Percentiles rank a stretch among this genome's conserved stretches.
Evolutionary conservation across 2,113 vertebrate species (phyloP).

Genomic region (Solenodon paradoxus): DNA sequence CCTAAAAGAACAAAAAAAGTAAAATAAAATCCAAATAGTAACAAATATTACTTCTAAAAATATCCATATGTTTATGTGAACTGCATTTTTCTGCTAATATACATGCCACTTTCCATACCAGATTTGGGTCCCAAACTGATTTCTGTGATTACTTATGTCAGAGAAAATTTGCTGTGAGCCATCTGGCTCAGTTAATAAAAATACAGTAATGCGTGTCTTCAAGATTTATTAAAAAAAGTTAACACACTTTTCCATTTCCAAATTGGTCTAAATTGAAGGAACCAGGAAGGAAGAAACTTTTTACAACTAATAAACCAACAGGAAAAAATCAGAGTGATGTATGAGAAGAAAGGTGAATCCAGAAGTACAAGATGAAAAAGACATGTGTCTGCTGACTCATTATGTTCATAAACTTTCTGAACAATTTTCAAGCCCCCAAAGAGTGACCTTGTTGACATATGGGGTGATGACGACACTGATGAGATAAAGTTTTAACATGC

Average conservation of each 20-base stretch:
- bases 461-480: background rate
- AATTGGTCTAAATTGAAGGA: slow-evolving; percentile 60
- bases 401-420: background rate
- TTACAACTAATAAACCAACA: slow-evolving; percentile 48
- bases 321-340: slow-evolving; percentile 9
- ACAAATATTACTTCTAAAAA: slow-evolving; percentile 64
- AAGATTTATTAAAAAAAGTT: slow-evolving; percentile 73
- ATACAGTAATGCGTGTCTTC: slow-evolving; percentile 65
- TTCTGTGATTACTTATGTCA: slow-evolving; percentile 74
- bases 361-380: background rate
- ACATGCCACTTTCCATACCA: slow-evolving; percentile 55
- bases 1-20: background rate
- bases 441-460: background rate
- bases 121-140: slow-evolving; percentile 64
- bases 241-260: slow-evolving; percentile 68
- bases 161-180: slow-evolving; percentile 69
- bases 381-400: no score
- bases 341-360: background rate
- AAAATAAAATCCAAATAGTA: slow-evolving; percentile 50
- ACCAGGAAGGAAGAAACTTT: slow-evolving; percentile 67
- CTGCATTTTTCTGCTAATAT: slow-evolving; percentile 52
- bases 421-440: background rate
- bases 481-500: background rate
- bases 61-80: slow-evolving; percentile 48
- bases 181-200: slow-evolving; percentile 77